phyloP scores from a whole-genome alignment of 2,797 vertebrate genomes.

The Columba guinea region DNA sequence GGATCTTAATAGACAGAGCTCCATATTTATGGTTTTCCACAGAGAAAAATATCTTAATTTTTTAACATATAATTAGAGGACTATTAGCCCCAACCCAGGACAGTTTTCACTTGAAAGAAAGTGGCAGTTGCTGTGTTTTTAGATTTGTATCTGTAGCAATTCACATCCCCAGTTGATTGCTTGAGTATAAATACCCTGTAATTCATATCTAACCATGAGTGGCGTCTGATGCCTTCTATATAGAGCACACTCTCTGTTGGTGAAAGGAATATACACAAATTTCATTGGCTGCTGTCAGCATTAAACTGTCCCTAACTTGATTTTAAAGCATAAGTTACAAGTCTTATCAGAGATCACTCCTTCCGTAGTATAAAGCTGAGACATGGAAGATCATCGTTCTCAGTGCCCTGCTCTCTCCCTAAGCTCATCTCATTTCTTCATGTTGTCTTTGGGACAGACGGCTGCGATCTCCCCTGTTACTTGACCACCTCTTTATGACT shows the following conservation, averaged over 20 bases:
- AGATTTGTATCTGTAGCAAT: neutral
- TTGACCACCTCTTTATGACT: neutral
- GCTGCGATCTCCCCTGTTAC: neutral
- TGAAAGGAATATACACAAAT: neutral
- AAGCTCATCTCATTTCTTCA: neutral
- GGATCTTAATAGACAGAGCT: neutral
- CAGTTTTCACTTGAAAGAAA: neutral
- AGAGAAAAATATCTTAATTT: neutral
- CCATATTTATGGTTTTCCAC: neutral
- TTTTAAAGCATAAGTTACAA: neutral
- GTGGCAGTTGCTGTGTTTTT: neutral
- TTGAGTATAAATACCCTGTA: neutral
- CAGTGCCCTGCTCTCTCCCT: neutral
- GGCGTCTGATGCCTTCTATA: neutral
- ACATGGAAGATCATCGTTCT: neutral
- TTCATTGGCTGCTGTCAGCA: neutral
- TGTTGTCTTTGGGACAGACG: neutral
- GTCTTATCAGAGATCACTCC: neutral
- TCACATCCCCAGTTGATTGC: neutral
- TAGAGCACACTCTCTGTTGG: neutral
- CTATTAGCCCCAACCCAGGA: neutral
- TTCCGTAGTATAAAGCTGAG: neutral
- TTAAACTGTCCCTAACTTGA: neutral
- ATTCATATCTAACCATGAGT: neutral
- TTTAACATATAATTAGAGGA: neutral